Conservation (phyloP, 2,113 vertebrate genomes). For the Aptenodytes forsteri region DNA sequence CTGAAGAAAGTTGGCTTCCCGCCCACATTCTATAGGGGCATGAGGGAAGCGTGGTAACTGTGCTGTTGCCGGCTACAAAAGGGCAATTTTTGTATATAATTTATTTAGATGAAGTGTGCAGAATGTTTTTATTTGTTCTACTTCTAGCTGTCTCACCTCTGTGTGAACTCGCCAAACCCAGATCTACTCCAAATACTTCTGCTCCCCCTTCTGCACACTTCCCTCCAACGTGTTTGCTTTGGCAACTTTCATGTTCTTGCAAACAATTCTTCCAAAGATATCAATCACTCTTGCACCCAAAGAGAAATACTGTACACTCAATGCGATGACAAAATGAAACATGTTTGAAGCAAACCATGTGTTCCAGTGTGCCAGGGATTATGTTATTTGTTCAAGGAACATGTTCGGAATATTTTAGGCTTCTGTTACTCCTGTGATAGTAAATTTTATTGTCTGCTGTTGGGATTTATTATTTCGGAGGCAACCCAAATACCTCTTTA, state of each 20-base stretch:
- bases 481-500: conserved; percentile 36
- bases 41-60: conserved; percentile 62
- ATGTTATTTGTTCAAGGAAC: conserved; percentile 77
- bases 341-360: conserved; percentile 93
- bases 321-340: conserved; percentile 95
- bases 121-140: conserved; percentile 92
- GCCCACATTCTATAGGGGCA: conserved; percentile 73
- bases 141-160: conserved; percentile 92
- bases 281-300: conserved; percentile 93
- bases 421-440: conserved; percentile 79
- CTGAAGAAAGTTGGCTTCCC: conserved; percentile 74
- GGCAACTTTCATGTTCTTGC: conserved; percentile 87
- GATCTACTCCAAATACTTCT: conserved; percentile 83
- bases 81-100: conserved; percentile 81
- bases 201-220: conserved; percentile 83
- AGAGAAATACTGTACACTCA: conserved; percentile 82
- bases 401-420: conserved; percentile 78
- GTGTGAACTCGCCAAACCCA: conserved; percentile 86
- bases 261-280: conserved; percentile 91
- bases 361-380: conserved; percentile 85
- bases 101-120: conserved; percentile 89
- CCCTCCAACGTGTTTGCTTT: conserved; percentile 92
- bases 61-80: conserved; percentile 61
- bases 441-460: conserved; percentile 73
- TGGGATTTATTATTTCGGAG: conserved; percentile 77